Evolutionary conservation across 2,113 vertebrate genomes (phyloP).

Genomic region (Beaufortia kweichowensis): DNA sequence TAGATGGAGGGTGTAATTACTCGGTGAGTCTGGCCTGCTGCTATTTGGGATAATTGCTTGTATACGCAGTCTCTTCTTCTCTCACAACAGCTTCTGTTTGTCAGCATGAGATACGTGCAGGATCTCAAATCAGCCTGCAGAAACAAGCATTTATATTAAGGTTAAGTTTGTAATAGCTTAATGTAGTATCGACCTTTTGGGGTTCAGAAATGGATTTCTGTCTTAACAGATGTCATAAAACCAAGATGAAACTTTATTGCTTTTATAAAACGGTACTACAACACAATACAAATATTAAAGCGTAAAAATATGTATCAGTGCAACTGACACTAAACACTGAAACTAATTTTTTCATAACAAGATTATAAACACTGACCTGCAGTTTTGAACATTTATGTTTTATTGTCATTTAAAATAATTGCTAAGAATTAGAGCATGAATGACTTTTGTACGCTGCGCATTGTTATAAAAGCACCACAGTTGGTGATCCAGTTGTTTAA

Average conservation of each 20-base stretch:
- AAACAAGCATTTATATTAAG: not conserved
- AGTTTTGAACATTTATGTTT: not conserved
- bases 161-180: not conserved
- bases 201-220: not conserved
- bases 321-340: too few species aligned
- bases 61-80: constrained; percentile 23
- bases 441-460: constrained; percentile 1
- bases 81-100: constrained; percentile 1
- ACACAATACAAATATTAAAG: too few species aligned
- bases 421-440: constrained; percentile 2
- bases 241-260: too few species aligned
- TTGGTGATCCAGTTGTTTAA: constrained; percentile 21
- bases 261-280: too few species aligned
- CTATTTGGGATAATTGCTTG: constrained; percentile 40
- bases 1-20: constrained; percentile 44
- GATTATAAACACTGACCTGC: too few species aligned
- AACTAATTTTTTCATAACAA: too few species aligned
- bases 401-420: constrained; percentile 20
- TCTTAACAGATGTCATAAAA: not conserved
- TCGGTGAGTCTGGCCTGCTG: constrained; percentile 28
- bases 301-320: too few species aligned
- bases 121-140: not conserved
- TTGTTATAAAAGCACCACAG: constrained; percentile 22
- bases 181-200: not conserved
- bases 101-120: not conserved